Evolutionary conservation across 2,113 vertebrate genomes (phyloP).

Genomic region (Charadrius vociferus): DNA sequence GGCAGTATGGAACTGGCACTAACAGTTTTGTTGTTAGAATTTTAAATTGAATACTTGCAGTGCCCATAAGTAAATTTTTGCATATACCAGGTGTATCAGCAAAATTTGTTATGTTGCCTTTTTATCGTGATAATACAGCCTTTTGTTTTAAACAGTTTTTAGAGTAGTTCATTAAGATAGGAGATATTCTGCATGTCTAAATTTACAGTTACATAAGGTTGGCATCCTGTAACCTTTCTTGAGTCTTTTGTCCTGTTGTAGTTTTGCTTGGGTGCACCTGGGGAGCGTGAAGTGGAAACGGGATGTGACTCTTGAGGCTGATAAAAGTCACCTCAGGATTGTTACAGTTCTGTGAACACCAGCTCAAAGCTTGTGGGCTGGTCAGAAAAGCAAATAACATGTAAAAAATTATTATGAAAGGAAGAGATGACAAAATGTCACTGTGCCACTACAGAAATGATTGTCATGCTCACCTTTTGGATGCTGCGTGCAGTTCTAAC

Average conservation of each 20-base stretch:
- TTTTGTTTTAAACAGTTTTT: not conserved
- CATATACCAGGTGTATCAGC: not conserved
- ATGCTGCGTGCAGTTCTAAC: not conserved
- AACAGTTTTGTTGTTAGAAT: not conserved
- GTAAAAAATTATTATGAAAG: not conserved
- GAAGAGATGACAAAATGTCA: not conserved
- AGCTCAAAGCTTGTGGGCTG: not conserved
- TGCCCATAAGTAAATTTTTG: not conserved
- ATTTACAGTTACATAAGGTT: not conserved
- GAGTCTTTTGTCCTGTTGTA: not conserved
- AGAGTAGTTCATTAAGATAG: not conserved
- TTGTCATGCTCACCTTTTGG: not conserved
- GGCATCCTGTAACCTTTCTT: not conserved
- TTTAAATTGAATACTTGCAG: not conserved
- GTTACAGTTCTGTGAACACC: not conserved
- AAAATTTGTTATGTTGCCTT: not conserved
- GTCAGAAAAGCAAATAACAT: not conserved
- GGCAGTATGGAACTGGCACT: not conserved
- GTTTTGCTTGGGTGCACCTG: not conserved
- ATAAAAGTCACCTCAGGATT: not conserved
- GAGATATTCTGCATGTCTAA: not conserved
- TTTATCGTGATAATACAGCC: not conserved
- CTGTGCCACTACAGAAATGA: not conserved
- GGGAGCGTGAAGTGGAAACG: not conserved
- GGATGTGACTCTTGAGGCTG: not conserved